phyloP scores from a whole-genome alignment of 2,888 invertebrate species.

The Eucera pruinosa region DNA sequence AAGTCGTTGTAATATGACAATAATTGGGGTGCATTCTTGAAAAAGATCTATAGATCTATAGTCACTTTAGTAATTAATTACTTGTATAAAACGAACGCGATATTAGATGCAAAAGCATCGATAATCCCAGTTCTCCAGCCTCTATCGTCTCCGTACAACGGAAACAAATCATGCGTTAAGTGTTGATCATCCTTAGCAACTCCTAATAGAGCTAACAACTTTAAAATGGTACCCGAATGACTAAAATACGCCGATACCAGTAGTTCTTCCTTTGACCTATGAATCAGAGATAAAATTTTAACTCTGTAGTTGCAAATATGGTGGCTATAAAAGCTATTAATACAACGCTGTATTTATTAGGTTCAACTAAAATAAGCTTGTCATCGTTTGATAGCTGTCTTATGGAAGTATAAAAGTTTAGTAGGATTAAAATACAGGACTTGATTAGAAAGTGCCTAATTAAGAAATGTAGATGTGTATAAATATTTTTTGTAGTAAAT shows the following conservation, averaged over 20 bases:
- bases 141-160: conserved; percentile 84
- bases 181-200: conserved; percentile 88
- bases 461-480: conserved; percentile 17
- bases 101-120: conserved; percentile 92
- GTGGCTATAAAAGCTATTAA: no score
- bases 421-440: no score
- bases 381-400: no score
- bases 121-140: conserved; percentile 87
- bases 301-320: no score
- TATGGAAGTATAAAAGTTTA: no score
- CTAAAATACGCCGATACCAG: conserved; percentile 90
- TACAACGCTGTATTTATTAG: no score
- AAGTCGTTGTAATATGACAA: not conserved
- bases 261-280: conserved; percentile 74
- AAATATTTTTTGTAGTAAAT: not conserved
- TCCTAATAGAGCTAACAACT: conserved; percentile 90
- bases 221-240: conserved; percentile 93
- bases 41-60: no score
- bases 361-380: no score
- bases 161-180: conserved; percentile 86
- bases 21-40: not conserved
- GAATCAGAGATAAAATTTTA: conserved; percentile 1
- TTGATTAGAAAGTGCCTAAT: no score
- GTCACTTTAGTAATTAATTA: conserved; percentile 85
- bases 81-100: conserved; percentile 91